Percentiles rank a stretch among this genome's conserved stretches.
phyloP scores from a whole-genome alignment of 2,888 invertebrate genomes.

The Drosophila nigritarsus region DNA sequence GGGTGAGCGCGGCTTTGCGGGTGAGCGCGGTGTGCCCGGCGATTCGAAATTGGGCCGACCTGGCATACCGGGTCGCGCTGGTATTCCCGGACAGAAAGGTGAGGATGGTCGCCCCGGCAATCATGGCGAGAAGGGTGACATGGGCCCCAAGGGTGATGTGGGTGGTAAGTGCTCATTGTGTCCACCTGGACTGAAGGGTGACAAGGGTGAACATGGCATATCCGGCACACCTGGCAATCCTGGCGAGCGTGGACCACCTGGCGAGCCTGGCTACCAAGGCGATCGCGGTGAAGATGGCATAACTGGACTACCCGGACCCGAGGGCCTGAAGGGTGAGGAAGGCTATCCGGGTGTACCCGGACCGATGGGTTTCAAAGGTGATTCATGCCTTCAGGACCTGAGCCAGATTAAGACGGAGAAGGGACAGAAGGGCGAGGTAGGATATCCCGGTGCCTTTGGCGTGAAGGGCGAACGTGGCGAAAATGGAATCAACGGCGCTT shows the following conservation, averaged over 20 bases:
- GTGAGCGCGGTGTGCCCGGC: slow-evolving; percentile 92
- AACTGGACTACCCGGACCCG: background rate
- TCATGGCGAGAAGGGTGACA: slow-evolving; percentile 87
- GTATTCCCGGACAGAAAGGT: slow-evolving; percentile 89
- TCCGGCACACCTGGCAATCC: slow-evolving; percentile 89
- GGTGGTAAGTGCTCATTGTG: slow-evolving; percentile 93
- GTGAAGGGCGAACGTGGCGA: slow-evolving; percentile 89
- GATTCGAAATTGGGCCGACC: slow-evolving; percentile 92
- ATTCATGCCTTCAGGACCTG: slow-evolving; percentile 87
- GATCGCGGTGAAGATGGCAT: background rate
- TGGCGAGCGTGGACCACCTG: slow-evolving; percentile 87
- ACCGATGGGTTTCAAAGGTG: slow-evolving; percentile 86
- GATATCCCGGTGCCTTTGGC: slow-evolving; percentile 88
- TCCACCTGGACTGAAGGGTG: slow-evolving; percentile 90
- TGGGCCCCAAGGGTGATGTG: slow-evolving; percentile 91
- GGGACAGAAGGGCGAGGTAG: slow-evolving; percentile 89
- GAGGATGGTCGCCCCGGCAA: slow-evolving; percentile 89
- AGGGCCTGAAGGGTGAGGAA: slow-evolving; percentile 82
- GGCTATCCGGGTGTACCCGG: slow-evolving; percentile 87
- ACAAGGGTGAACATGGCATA: slow-evolving; percentile 90
- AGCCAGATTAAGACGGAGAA: slow-evolving; percentile 87
- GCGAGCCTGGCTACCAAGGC: slow-evolving; percentile 49
- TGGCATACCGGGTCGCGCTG: slow-evolving; percentile 90
- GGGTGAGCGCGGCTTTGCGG: slow-evolving; percentile 90
- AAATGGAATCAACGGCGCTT: slow-evolving; percentile 89